phyloP scores from a whole-genome alignment of 2,113 vertebrate species.

The Poeciliopsis prolifica region DNA sequence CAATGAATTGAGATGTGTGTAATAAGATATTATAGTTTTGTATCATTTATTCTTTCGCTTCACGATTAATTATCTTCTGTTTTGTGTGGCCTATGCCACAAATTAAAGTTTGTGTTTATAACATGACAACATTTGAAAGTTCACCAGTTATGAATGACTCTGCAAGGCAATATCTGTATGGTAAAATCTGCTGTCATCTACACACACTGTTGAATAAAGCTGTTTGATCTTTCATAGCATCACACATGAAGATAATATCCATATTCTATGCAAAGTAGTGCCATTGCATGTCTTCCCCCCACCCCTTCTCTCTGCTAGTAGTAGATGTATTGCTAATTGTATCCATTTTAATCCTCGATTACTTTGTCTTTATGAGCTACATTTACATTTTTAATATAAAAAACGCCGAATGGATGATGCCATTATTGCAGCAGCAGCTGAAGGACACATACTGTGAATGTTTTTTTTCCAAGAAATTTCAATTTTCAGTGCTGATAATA shows the following conservation, averaged over 20 bases:
- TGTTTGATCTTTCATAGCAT: background rate
- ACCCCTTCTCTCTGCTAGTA: slow-evolving; percentile 14
- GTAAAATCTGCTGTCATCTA: background rate
- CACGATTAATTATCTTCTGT: background rate
- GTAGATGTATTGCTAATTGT: slow-evolving; percentile 47
- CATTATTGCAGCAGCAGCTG: slow-evolving; percentile 39
- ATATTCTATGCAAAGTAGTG: slow-evolving; percentile 5
- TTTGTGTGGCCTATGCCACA: background rate
- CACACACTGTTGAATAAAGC: background rate
- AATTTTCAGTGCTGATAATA: slow-evolving; percentile 33
- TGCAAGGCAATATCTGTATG: background rate
- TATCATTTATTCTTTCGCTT: background rate
- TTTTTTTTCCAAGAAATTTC: slow-evolving; percentile 13
- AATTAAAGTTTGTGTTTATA: background rate
- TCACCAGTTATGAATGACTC: background rate
- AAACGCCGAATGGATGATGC: slow-evolving; percentile 43
- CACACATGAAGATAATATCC: background rate
- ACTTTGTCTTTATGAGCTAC: slow-evolving; percentile 28
- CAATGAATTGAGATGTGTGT: background rate
- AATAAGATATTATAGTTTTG: background rate
- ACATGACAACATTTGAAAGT: background rate
- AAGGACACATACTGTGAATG: slow-evolving; percentile 28
- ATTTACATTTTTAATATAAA: slow-evolving; percentile 44
- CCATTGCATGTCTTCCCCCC: slow-evolving; percentile 15
- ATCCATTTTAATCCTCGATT: slow-evolving; percentile 49